Evolutionary conservation across 37 sponge, comb jelly and placozoan genomes (phyloP), one percentile per base, ranked within the genome.

Genomic region (Corticium candelabrum): DNA sequence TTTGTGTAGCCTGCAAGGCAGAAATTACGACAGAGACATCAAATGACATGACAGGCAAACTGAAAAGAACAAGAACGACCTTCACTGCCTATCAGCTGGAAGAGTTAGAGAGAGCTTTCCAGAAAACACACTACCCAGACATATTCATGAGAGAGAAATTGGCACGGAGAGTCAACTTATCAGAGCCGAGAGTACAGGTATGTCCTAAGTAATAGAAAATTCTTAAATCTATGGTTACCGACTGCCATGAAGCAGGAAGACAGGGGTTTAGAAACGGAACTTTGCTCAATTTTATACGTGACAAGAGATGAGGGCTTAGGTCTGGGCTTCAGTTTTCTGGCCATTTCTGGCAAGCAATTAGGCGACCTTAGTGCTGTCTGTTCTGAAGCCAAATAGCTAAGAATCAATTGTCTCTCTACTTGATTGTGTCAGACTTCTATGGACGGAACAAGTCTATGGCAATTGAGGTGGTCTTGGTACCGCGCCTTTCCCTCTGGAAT

Each of bases 111-210:
- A 34, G 82, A 43, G 69, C 85, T 2, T 89, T 89, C 71, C 35
- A 80, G 38, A 85, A 89, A 76, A 86, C 90, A 1, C 90, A 89
- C 83, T 89, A 89, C 39, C 90, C 90, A 34, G 90, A 89, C 56
- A 83, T 89, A 37, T 77, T 89, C 27, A 82, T 89, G 74, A 37
- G 90, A 72, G 87, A 89, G 71, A 86, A 89, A 37, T 67, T 89
- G 7, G 90, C 90, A 0, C 1, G 67, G 37, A 74, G 81, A 37
- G 77, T 89, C 35, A 78, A 77, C 68, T 74, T 89, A 68, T 80
- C 90, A 4, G 90, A 89, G 38, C 82, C 90, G 40, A 79, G 86
- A 76, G 83, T 89, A 4, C 90, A 89, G 84, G 90, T 89, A 40
- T 3, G 78, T 56, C 27, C 74, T n/a, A n/a, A n/a, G n/a, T n/a